phyloP scores from a whole-genome alignment of 2,797 vertebrate genomes.

The Galaxias olidus region DNA sequence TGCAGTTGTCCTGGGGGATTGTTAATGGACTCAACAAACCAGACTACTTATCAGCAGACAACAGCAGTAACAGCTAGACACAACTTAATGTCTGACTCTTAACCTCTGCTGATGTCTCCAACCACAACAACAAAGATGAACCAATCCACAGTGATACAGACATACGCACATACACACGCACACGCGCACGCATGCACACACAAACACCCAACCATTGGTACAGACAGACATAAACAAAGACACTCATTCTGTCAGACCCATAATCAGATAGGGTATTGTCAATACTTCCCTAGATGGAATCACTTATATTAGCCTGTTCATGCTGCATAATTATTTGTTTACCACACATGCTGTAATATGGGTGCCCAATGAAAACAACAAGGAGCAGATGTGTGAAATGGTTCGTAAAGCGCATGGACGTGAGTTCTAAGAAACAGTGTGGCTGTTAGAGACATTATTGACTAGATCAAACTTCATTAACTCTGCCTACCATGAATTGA shows the following conservation, averaged over 20 bases:
- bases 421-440: too few relatives aligned
- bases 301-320: too few relatives aligned
- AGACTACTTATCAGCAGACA: conserved; percentile 25
- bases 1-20: conserved; percentile 3
- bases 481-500: too few relatives aligned
- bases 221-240: background rate
- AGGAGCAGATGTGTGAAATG: too few relatives aligned
- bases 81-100: background rate
- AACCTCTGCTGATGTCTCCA: background rate
- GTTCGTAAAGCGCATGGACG: too few relatives aligned
- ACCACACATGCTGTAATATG: too few relatives aligned
- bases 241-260: background rate
- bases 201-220: background rate
- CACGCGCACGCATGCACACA: background rate
- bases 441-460: too few relatives aligned
- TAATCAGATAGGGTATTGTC: background rate
- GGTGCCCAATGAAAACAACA: too few relatives aligned
- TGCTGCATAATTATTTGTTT: too few relatives aligned
- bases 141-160: background rate
- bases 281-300: background rate
- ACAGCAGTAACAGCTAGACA: conserved; percentile 7
- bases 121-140: background rate
- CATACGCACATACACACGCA: background rate
- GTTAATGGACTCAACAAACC: background rate
- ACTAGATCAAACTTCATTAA: too few relatives aligned